Evolutionary conservation across 35 echinoderm and acorn worm species (phyloP), one percentile per base, ranked within the genome.

Genomic region (Holothuria glaberrima): DNA sequence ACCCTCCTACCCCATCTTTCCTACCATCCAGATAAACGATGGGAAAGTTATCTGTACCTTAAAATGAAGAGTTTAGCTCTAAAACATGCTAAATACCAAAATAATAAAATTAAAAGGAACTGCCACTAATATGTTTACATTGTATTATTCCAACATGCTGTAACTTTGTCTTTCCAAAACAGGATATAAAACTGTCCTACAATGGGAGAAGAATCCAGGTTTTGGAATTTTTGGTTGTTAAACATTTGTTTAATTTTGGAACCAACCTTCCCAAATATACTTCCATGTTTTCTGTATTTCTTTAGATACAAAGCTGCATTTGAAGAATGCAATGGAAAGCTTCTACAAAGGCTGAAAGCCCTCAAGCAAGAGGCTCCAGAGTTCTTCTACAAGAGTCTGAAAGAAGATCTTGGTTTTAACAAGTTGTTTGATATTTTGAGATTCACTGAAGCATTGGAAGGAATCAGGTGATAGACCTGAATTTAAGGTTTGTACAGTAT

Each of bases 301-400:
- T 58, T 75, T 76, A 97, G 95, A 34, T 91, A 89, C 61, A 82
- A 56, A 60, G 59, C 46, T 26, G 19, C 65, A 12, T 82, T 97
- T 38, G 34, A 79, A 29, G 92, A 89, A 22, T 97, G 88, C 44
- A 86, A 88, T 65, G 95, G 95, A 14, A 94, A 68, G 30, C 89
- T 94, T 9, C 90, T 97, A 4, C 67, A 81, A 30, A 84, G 86
- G 61, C 76, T 97, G 34, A 84, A 92, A 60, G 86, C 75, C 25
- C 58, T 97, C 24, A 62, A 92, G 70, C 75, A 84, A 54, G 92
- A 97, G 59, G 95, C 95, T 17, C 95, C 95, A 34, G 92, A 97
- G 25, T 97, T 97, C 90, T 97, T 97, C 92, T 97, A 94, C 87
- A 48, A 48, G 7, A 91, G 78, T 26, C 91, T 97, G 14, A 88